Evolutionary conservation across 1,140 invertebrate genomes (phyloP).

Genomic region (Aphaenogaster floridana): DNA sequence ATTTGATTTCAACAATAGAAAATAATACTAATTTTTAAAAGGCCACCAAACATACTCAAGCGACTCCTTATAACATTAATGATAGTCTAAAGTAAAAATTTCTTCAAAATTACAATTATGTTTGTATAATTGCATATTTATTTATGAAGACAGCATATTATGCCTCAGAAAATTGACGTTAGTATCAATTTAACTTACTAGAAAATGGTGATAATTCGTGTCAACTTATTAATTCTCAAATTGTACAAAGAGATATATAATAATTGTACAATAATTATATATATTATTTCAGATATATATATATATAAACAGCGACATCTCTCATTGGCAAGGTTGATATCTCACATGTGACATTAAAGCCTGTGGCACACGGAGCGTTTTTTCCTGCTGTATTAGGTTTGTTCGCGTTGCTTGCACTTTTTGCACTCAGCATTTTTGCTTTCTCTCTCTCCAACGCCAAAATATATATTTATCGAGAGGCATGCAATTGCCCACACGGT

Average conservation of each 20-base stretch:
- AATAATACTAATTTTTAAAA: slow-evolving; percentile 1
- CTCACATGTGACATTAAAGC: too few species aligned
- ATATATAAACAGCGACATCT: too few species aligned
- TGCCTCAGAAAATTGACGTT: not conserved
- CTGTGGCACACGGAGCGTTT: not conserved
- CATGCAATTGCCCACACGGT: too few species aligned
- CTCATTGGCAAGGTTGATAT: too few species aligned
- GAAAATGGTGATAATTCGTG: not conserved
- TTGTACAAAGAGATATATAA: not conserved
- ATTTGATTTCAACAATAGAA: not conserved
- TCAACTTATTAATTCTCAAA: not conserved
- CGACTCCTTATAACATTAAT: not conserved
- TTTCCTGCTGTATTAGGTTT: too few species aligned
- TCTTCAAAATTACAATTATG: not conserved
- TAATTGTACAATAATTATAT: not conserved
- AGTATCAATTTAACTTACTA: not conserved
- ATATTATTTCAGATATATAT: too few species aligned
- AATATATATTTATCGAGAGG: too few species aligned
- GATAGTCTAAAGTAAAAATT: not conserved
- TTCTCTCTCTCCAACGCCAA: too few species aligned
- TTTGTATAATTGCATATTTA: not conserved
- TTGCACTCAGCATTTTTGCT: too few species aligned
- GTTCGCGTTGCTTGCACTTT: too few species aligned
- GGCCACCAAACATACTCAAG: too few species aligned
- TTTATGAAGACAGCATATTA: not conserved